These are phyloP conservation scores for Spisula subtruncata DNA, from an alignment of 2,888 invertebrate genomes.

Conservation along the genomic window DNA sequence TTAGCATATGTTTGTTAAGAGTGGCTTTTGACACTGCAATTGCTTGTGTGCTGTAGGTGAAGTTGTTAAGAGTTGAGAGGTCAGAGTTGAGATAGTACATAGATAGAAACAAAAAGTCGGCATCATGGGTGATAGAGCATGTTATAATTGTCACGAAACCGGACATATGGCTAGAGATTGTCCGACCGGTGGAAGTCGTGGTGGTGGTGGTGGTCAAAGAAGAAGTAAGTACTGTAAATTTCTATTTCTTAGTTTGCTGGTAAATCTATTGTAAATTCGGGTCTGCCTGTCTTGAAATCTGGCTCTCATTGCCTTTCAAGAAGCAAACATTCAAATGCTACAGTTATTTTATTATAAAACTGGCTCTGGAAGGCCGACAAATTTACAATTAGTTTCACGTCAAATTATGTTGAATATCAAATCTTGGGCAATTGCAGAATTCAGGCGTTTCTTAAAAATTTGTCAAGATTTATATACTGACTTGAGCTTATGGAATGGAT, in stretches of 20 bases:
- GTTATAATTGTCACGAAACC: slow-evolving; percentile 60
- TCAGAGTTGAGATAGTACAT: slow-evolving; percentile 48
- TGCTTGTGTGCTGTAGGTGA: slow-evolving; percentile 68
- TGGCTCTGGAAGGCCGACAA: too few relatives aligned
- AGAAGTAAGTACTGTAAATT: slow-evolving; percentile 49
- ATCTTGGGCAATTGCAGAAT: too few relatives aligned
- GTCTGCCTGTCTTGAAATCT: too few relatives aligned
- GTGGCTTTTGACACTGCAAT: slow-evolving; percentile 52
- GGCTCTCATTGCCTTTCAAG: too few relatives aligned
- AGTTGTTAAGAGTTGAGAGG: slow-evolving; percentile 65
- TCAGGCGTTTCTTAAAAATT: too few relatives aligned
- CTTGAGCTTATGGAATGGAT: too few relatives aligned
- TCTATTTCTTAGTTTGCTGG: not conserved
- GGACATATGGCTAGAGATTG: slow-evolving; percentile 63
- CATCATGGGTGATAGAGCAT: slow-evolving; percentile 65
- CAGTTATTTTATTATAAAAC: too few relatives aligned
- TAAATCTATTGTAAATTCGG: too few relatives aligned
- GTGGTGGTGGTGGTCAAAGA: slow-evolving; percentile 45
- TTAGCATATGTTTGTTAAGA: slow-evolving; percentile 24
- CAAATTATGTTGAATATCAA: too few relatives aligned
- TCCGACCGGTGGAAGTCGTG: slow-evolving; percentile 38
- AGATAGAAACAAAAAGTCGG: slow-evolving; percentile 39
- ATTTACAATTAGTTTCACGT: too few relatives aligned
- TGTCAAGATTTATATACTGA: too few relatives aligned
- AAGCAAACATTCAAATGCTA: too few relatives aligned